Evolutionary conservation across 2,888 invertebrate species (phyloP).

Genomic region (Xestia c-nigrum): DNA sequence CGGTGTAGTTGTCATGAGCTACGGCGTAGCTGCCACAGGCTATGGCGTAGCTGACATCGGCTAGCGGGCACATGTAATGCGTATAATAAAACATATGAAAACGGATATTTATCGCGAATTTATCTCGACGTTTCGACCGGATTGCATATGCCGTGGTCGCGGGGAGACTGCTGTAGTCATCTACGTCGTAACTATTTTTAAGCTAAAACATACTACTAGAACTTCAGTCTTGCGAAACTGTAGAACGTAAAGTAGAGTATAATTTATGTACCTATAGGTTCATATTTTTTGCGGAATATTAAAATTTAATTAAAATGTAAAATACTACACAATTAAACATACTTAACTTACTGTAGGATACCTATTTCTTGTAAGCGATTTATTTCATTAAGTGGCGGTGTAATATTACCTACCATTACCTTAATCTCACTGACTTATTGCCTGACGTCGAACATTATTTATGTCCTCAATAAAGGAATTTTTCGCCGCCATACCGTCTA

Average conservation of each 20-base stretch:
- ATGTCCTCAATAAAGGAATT: conserved; percentile 26
- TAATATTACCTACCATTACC: background rate
- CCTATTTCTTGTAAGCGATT: too few species aligned
- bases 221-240: background rate
- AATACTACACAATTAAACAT: background rate
- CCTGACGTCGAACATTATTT: conserved; percentile 6
- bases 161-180: too few species aligned
- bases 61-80: conserved; percentile 5
- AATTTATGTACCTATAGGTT: background rate
- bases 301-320: background rate
- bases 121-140: too few species aligned
- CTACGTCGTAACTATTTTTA: background rate
- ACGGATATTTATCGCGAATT: too few species aligned
- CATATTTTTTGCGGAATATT: background rate
- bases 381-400: background rate
- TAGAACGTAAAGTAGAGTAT: background rate
- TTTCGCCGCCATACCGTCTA: background rate
- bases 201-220: background rate
- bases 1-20: background rate
- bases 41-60: background rate
- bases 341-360: too few species aligned
- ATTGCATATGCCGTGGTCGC: too few species aligned
- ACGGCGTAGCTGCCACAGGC: background rate
- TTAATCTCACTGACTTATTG: conserved; percentile 8
- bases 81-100: too few species aligned